Evolutionary conservation across 1,140 invertebrate species (phyloP).

Genomic region (Aplysia californica): DNA sequence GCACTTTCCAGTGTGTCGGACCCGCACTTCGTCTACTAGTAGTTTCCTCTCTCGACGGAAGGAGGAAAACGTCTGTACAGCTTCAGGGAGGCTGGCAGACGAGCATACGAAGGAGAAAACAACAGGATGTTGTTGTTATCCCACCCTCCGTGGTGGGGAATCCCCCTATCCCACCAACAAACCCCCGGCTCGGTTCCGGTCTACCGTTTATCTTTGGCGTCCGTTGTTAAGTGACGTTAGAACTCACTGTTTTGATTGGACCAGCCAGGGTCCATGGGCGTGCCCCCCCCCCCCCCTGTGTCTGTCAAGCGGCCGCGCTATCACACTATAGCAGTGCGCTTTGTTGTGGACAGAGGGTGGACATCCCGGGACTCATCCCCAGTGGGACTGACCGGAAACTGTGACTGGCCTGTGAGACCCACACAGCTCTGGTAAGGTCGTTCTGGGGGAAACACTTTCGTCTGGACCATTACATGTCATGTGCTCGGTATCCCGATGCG

Average conservation of each 20-base stretch:
- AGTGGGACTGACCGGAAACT: conserved; percentile 8
- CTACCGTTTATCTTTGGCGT: background rate
- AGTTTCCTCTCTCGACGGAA: background rate
- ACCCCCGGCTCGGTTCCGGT: background rate
- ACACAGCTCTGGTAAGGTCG: conserved; percentile 9
- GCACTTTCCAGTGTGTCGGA: background rate
- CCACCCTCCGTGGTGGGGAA: too few relatives aligned
- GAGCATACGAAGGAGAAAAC: too few relatives aligned
- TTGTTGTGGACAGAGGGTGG: background rate
- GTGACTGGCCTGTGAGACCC: background rate
- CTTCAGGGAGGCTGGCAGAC: background rate
- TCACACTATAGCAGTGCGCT: conserved; percentile 26
- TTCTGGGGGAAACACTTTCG: conserved; percentile 11
- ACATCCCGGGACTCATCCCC: background rate
- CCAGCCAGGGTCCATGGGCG: conserved; percentile 5
- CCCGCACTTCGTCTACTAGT: conserved; percentile 7
- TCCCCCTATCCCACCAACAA: background rate
- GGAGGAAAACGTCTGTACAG: conserved; percentile 1
- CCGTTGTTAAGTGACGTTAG: background rate
- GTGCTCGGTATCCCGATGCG: too few relatives aligned
- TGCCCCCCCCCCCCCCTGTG: background rate
- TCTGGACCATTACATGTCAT: background rate
- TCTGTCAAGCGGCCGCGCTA: conserved; percentile 18
- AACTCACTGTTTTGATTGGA: background rate
- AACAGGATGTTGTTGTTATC: background rate